Base-by-base conservation (phyloP, 2,797 vertebrate species). In the Crocodylus rhombifer region DNA sequence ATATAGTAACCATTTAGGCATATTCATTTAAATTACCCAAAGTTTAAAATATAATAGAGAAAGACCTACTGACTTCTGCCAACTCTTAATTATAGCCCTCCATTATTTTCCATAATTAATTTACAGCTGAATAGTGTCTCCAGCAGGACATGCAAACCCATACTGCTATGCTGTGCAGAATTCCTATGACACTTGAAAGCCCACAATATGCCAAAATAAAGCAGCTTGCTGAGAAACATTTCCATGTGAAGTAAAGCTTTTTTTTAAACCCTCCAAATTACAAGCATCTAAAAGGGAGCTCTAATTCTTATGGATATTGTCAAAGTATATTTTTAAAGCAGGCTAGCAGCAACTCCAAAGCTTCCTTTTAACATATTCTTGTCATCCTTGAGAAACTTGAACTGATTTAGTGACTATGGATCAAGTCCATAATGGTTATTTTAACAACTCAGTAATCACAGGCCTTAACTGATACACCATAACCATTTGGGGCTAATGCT, bases 71-170 rank as follows among this genome's bases (percentile, higher is more conserved):
- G 56, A 77, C 77, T 95, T 91, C 88, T 90, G 14, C 55, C 77
- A 93, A 77, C 87, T 78, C 83, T 89, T 93, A 87, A 85, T 95
- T 91, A 92, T 20, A 81, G 28, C 55, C 13, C 77, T 76, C 16
- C 5, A 84, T 92, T 95, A 93, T 93, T 95, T 91, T 84, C 33
- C 23, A 14, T 87, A 93, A 89, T 93, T 93, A 91, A 90, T 86
- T 94, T 94, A 80, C 67, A 86, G 87, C 85, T 92, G 73, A 95
- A 89, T 91, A 84, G 26, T 36, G 57, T 78, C 61, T 95, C 75
- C 88, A 92, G 86, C 33, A 92, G 60, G 57, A 93, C 67, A 64
- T 80, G 76, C 23, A 92, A 95, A 93, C 91, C 76, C 89, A 80
- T 89, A 64, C 61, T 77, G 33, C 1, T 26, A 86, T 80, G 25